Conservation (phyloP, 2,113 vertebrate species). For the Rutilus rutilus region DNA sequence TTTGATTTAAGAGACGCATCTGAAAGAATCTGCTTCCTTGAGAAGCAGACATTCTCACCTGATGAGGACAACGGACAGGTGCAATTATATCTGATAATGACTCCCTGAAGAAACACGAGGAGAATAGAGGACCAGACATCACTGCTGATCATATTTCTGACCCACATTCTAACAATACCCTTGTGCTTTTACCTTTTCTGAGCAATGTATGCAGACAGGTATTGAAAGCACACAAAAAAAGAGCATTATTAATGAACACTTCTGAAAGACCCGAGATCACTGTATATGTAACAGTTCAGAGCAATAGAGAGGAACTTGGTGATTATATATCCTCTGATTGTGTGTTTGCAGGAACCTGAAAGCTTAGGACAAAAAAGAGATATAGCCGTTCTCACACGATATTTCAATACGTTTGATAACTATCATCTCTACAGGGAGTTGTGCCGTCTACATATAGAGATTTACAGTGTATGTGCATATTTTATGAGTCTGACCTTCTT, state of each 20-base stretch:
- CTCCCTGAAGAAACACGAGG: neutral
- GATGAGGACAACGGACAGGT: constrained; percentile 18
- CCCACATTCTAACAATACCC: constrained; percentile 37
- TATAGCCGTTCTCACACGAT: constrained; percentile 10
- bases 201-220: constrained; percentile 23
- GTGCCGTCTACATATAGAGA: neutral
- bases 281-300: neutral
- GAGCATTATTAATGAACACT: neutral
- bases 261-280: neutral
- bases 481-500: neutral
- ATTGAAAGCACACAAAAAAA: neutral
- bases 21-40: neutral
- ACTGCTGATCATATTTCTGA: constrained; percentile 42
- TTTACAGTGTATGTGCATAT: neutral
- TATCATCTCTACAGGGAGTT: constrained; percentile 1
- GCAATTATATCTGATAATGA: neutral
- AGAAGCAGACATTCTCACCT: constrained; percentile 16
- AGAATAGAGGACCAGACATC: neutral
- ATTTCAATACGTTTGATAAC: neutral
- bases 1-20: neutral
- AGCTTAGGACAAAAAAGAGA: neutral
- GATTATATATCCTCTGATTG: constrained; percentile 26
- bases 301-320: neutral
- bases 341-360: neutral
- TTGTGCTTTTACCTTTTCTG: constrained; percentile 20